A percentile compares a stretch with the other conserved stretches of the same genome.
These are phyloP conservation scores for Decapterus maruadsi DNA, from an alignment of 2,797 vertebrate genomes.

Conservation along the genomic window DNA sequence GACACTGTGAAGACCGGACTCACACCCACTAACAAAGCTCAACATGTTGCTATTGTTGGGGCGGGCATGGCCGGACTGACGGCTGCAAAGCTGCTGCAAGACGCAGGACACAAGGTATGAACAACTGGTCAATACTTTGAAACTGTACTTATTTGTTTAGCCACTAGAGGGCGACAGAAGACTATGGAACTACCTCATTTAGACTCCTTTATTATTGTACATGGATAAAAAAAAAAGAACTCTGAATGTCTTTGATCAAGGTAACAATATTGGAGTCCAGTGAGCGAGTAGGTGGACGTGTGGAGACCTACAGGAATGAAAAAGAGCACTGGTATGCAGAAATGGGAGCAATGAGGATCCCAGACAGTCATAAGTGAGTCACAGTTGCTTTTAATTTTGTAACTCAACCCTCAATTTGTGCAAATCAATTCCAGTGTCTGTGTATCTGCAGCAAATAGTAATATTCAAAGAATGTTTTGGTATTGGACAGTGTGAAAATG, in stretches of 20 bases:
- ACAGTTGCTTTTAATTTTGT: neutral
- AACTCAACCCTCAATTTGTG: no score
- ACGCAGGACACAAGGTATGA: constrained; percentile 77
- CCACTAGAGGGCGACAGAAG: no score
- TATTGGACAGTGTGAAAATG: no score
- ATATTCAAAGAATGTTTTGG: no score
- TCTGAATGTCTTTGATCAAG: constrained; percentile 61
- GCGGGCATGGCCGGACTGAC: constrained; percentile 82
- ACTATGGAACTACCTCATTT: no score
- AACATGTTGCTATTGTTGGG: constrained; percentile 73
- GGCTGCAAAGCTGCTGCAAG: constrained; percentile 76
- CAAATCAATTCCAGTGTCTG: no score
- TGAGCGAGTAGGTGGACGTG: constrained; percentile 81
- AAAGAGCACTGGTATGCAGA: constrained; percentile 85
- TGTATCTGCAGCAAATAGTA: no score
- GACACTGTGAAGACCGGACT: constrained; percentile 77
- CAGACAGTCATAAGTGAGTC: constrained; percentile 78
- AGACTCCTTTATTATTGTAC: no score
- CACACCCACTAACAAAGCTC: constrained; percentile 32
- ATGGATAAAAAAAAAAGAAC: no score
- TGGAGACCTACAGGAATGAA: constrained; percentile 82
- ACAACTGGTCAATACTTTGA: no score
- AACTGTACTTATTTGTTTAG: no score
- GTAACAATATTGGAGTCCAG: constrained; percentile 85
- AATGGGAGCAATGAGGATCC: constrained; percentile 89